phyloP scores from a whole-genome alignment of 2,888 invertebrate genomes.

The Phyto melanocephala region DNA sequence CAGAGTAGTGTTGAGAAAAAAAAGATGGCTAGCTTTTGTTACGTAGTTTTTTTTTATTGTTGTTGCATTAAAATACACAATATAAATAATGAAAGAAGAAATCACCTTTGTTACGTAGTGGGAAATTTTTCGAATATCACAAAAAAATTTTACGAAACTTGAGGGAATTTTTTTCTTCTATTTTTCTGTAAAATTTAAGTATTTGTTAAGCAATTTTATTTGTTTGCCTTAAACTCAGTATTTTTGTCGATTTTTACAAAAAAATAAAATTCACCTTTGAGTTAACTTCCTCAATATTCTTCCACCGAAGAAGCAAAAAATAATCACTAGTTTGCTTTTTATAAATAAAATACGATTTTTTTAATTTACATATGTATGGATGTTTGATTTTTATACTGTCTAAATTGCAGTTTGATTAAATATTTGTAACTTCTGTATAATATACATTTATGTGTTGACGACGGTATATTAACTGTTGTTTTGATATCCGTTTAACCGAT shows the following conservation, averaged over 20 bases:
- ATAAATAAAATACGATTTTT: slow-evolving; percentile 58
- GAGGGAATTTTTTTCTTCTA: slow-evolving; percentile 61
- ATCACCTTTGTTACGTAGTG: slow-evolving; percentile 67
- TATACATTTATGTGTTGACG: slow-evolving; percentile 14
- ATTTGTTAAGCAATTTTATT: slow-evolving; percentile 40
- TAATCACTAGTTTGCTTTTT: slow-evolving; percentile 70
- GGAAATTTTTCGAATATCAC: slow-evolving; percentile 67
- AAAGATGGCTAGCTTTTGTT: slow-evolving; percentile 50
- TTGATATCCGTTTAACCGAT: slow-evolving; percentile 46
- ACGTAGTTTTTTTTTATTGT: slow-evolving; percentile 37
- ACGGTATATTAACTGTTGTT: slow-evolving; percentile 19
- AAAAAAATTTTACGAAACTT: slow-evolving; percentile 64
- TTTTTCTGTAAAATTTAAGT: slow-evolving; percentile 52
- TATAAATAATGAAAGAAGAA: slow-evolving; percentile 58
- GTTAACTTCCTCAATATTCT: slow-evolving; percentile 36
- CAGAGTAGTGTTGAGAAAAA: slow-evolving; percentile 56
- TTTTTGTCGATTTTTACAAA: slow-evolving; percentile 58
- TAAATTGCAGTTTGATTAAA: slow-evolving; percentile 45
- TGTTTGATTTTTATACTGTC: slow-evolving; percentile 50
- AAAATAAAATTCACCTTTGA: slow-evolving; percentile 73
- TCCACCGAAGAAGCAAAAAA: slow-evolving; percentile 69
- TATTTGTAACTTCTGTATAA: slow-evolving; percentile 35
- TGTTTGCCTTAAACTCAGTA: slow-evolving; percentile 44
- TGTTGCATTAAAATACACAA: slow-evolving; percentile 60
- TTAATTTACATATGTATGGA: not conserved